Base-by-base conservation (phyloP, 2,888 invertebrate species). In the Leucophora obtusa region DNA sequence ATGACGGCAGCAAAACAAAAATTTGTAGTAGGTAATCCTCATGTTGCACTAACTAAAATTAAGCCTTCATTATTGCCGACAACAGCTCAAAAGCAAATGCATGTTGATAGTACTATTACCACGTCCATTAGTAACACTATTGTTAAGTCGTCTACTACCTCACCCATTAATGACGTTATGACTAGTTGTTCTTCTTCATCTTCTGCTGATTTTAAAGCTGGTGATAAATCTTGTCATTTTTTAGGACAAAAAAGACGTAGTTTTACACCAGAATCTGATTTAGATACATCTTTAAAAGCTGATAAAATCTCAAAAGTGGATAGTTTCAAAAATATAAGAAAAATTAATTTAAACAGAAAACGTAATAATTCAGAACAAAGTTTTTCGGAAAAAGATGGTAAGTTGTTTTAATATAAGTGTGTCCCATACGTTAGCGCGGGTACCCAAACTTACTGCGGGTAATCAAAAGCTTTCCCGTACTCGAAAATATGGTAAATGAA, bases 11-110 rank as follows among this genome's bases (percentile, higher is more conserved):
- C 35, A 15, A 68, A 54, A 51, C 65, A 66, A 47, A 43, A 72
- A 62, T 78, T 56, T 15, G 18, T 54, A 56, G 50, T 72, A 65
- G 68, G 76, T 72, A 76, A 75, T 70, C 74, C 70, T 33, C 65
- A 79, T 35, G 65, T 79, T 56, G 43, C 62, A 15, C 66, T 79
- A 14, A 51, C 65, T 1, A 79, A 79, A 65, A 47, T 74, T 0
- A 79, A 74, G 51, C 4, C 35, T 47, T 38, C 38, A 2, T 56
- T 35, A 51, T 35, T 56, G n/a, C 14, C 33, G 17, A 24, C 18
- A 51, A 60, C 35, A 18, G 15, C 15, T 28, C 18, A 35, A 60
- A 74, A 74, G 38, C 35, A 38, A 47, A 53, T 59, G 9, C 54
- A 35, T 28, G 65, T 58, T 21, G 74, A 74, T 60, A 74, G 54